phyloP scores from a whole-genome alignment of 2,888 invertebrate species.

The Zelleria hepariella region DNA sequence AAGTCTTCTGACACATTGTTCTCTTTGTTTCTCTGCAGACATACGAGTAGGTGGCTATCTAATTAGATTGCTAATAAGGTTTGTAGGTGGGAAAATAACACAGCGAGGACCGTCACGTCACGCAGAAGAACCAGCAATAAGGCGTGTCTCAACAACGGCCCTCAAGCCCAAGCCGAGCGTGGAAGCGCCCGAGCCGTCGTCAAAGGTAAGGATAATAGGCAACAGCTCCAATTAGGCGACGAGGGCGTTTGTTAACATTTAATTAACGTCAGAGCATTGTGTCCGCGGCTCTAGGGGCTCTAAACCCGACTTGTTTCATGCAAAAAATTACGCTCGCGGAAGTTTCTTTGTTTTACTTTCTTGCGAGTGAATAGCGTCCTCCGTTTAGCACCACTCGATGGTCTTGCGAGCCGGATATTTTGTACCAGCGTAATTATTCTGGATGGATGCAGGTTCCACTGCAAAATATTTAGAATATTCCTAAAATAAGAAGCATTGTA shows the following conservation, averaged over 20 bases:
- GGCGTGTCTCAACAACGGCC: not conserved
- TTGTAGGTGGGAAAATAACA: not conserved
- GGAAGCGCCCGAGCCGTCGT: slow-evolving; percentile 30
- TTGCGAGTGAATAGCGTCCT: too few relatives aligned
- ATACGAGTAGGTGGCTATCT: too few relatives aligned
- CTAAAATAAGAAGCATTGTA: too few relatives aligned
- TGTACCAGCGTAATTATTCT: too few relatives aligned
- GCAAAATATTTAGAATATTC: too few relatives aligned
- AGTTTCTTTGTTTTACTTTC: not conserved
- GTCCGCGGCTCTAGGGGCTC: slow-evolving; percentile 31
- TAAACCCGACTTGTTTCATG: not conserved
- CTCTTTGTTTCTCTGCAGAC: too few relatives aligned
- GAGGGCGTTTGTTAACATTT: slow-evolving; percentile 73
- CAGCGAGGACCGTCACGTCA: not conserved
- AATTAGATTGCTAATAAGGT: not conserved
- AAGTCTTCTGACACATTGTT: too few relatives aligned
- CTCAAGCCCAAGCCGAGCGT: not conserved
- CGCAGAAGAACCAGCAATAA: not conserved
- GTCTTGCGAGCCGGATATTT: too few relatives aligned
- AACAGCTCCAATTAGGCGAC: slow-evolving; percentile 71
- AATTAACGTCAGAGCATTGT: slow-evolving; percentile 69
- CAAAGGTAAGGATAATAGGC: slow-evolving; percentile 70
- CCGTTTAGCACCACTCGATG: too few relatives aligned
- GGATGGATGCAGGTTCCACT: too few relatives aligned
- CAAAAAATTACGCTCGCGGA: not conserved